Evolutionary conservation across 2,797 vertebrate species (phyloP), one percentile per base, ranked within the genome.

Genomic region (Gadopsis bispinosus): DNA sequence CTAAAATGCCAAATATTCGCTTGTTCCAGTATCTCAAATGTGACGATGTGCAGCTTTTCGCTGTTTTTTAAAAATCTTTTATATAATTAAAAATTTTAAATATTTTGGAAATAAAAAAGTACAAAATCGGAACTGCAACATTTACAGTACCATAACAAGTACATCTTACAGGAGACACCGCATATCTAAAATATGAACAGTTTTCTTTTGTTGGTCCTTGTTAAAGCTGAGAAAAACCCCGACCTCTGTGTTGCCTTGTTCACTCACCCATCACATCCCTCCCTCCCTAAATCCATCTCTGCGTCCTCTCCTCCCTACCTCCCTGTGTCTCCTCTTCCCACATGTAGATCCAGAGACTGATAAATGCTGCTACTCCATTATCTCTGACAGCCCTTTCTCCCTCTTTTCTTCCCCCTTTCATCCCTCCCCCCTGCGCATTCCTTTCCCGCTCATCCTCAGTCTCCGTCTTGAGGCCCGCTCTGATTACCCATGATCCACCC

Each of bases 281-380:
- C 63, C 60, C 69, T 84, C 76, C 59, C 60, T 71, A 73, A 63
- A 85, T 79, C 87, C 76, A 81, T 86, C 85, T 83, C 83, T 82
- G 73, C 12, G 6, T 68, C 78, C 71, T 56, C 56, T 39, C 79
- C 81, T 73, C 54, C 69, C 84, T 68, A 35, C 37, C 69, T 60
- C 65, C 26, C 43, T 26, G 51, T 67, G 77, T 53, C 65, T 73
- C 39, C 39, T 77, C 76, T 75, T 87, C 90, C 81, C 85, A 79
- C 73, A 79, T 78, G 81, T n/a, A 83, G 90, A 91, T 90, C 76
- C 77, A 84, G 10, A 85, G 85, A 79, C 87, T 92, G 93, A 94
- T 94, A 90, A 93, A 92, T 90, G 81, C 77, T 56, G 82, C 86
- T 87, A 55, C 87, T 93, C 92, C 87, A 89, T 93, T 93, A 93